phyloP scores from a whole-genome alignment of 2,797 vertebrate species.

The Sebastes hubbsi region DNA sequence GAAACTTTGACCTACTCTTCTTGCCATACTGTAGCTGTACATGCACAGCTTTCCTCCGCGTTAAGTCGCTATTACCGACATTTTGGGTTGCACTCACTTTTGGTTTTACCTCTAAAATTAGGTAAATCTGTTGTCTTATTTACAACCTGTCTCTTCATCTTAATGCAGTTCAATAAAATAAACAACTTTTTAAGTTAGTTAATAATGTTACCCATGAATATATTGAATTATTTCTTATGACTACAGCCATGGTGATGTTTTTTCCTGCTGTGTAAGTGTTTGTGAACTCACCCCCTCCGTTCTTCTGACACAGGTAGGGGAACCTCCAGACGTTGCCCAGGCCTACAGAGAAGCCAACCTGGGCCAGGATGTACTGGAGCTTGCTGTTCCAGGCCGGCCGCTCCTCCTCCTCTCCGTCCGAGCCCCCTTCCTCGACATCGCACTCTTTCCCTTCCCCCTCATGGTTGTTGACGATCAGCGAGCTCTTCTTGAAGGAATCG shows the following conservation, averaged over 20 bases:
- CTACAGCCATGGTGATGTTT: neutral
- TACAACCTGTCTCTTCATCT: neutral
- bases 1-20: neutral
- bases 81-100: neutral
- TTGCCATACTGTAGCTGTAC: neutral
- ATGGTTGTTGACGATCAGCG: slow-evolving; percentile 87
- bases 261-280: neutral
- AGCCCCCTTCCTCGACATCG: slow-evolving; percentile 74
- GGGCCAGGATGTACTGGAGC: slow-evolving; percentile 97
- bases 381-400: slow-evolving; percentile 98
- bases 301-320: slow-evolving; percentile 98
- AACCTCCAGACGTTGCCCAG: slow-evolving; percentile 98
- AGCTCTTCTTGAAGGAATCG: slow-evolving; percentile 94
- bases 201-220: neutral
- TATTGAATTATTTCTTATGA: neutral
- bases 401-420: slow-evolving; percentile 86
- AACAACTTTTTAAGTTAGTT: neutral
- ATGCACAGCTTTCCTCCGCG: neutral
- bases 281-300: slow-evolving; percentile 93
- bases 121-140: neutral
- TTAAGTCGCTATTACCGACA: neutral
- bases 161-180: neutral
- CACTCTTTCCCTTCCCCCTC: slow-evolving; percentile 75
- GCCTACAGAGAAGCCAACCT: slow-evolving; percentile 98
- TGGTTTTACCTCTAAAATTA: neutral